A percentile compares a stretch with the other conserved stretches of the same genome.
phyloP scores from a whole-genome alignment of 2,113 vertebrate genomes.

The Notarius quadriscutis region DNA sequence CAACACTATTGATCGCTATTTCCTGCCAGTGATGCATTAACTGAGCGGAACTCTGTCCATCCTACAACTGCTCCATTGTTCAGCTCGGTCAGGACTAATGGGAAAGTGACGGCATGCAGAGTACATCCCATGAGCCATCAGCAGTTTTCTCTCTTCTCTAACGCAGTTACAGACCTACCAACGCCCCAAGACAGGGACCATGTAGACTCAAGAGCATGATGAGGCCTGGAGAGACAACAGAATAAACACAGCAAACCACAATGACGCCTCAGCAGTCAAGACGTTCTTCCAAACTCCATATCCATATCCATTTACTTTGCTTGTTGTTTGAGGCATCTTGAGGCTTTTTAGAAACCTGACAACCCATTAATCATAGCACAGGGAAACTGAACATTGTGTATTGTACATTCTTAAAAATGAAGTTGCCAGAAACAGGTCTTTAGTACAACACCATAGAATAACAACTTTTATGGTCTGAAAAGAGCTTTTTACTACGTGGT shows the following conservation, averaged over 20 bases:
- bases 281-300: background rate
- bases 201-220: background rate
- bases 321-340: background rate
- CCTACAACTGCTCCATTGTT: slow-evolving; percentile 19
- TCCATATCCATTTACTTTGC: background rate
- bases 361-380: background rate
- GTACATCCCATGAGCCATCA: slow-evolving; percentile 25
- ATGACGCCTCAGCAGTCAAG: background rate
- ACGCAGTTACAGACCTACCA: slow-evolving; percentile 7
- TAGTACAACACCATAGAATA: background rate
- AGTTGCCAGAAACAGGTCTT: background rate
- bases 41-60: slow-evolving; percentile 21
- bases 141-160: slow-evolving; percentile 8
- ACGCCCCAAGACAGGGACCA: slow-evolving; percentile 1
- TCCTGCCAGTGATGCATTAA: slow-evolving; percentile 44
- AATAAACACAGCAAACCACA: background rate
- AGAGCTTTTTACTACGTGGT: background rate
- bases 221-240: background rate
- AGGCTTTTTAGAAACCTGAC: background rate
- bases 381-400: background rate
- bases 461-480: background rate
- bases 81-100: slow-evolving; percentile 19
- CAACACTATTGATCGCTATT: slow-evolving; percentile 43
- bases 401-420: background rate
- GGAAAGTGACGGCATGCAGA: slow-evolving; percentile 14